These are phyloP conservation scores for Boloria euphrosyne DNA, from an alignment of 2,888 invertebrate genomes.

Conservation along the genomic window DNA sequence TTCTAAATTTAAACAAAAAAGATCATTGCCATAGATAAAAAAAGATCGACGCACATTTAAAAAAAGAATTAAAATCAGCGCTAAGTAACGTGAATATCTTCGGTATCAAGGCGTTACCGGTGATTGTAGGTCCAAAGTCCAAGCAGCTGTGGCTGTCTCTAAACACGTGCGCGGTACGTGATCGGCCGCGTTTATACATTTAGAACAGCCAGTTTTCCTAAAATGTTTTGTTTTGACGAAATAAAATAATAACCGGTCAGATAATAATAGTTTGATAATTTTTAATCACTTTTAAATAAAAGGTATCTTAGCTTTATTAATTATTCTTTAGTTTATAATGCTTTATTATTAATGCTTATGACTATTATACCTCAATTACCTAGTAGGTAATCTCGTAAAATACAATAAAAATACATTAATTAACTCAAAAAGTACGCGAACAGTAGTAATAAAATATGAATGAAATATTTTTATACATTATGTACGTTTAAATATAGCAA, in stretches of 20 bases:
- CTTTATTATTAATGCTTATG: no score
- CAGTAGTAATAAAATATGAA: no score
- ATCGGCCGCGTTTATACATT: constrained; percentile 47
- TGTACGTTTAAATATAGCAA: no score
- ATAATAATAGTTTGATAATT: background rate
- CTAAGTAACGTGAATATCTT: constrained; percentile 41
- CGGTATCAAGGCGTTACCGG: constrained; percentile 56
- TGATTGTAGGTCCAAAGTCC: constrained; percentile 79
- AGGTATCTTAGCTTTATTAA: no score
- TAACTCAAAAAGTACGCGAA: no score
- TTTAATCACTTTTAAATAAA: no score
- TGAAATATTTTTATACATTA: no score
- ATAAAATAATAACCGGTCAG: background rate
- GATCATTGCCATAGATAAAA: constrained; percentile 8
- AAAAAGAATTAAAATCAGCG: constrained; percentile 25
- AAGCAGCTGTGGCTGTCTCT: constrained; percentile 75
- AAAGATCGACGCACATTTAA: constrained; percentile 6
- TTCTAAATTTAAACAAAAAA: background rate
- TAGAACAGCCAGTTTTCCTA: constrained; percentile 34
- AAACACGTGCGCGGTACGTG: constrained; percentile 66
- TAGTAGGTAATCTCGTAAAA: no score
- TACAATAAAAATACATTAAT: no score
- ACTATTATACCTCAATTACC: no score
- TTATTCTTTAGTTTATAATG: no score
- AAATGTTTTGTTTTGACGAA: background rate